Base-by-base conservation (phyloP, 2,113 vertebrate species). In the Abramis brama region DNA sequence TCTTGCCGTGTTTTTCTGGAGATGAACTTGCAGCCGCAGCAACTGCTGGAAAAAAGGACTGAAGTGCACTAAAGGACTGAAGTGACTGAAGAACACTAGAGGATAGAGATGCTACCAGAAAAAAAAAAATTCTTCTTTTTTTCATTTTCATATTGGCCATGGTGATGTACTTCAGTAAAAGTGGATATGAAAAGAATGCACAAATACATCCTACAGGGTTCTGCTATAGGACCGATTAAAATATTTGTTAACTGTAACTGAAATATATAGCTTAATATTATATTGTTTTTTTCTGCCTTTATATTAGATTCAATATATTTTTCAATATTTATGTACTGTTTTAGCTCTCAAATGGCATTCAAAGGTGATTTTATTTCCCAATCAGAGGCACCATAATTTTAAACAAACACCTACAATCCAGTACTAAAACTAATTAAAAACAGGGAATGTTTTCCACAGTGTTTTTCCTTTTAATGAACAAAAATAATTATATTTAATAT, bases 11-110 rank as follows among this genome's bases (percentile, higher is more conserved):
- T 70, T 85, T 66, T 73, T 84, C 74, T 25, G 81, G 47, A 33
- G 85, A 87, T 68, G 62, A 50, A 71, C 90, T 79, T 90, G 91
- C 90, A 82, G 87, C 91, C 86, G 85, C 90, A 83, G 93, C 90
- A 90, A 93, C 90, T 87, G 90, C 45, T 60, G 79, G 82, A 85
- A 77, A 87, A 43, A 62, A n/a, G 64, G 39, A 85, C 83, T 36
- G 17, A 45, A 80, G 25, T 52, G 25, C 52, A 57, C 52, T 57
- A 57, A 21, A 57, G 52, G 6, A 55, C 17, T 77, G 57, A 73
- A 62, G 66, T 64, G 74, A 33, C 6, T 17, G 57, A 52, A 25
- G 39, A 52, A 45, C 21, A 62, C 17, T 43, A 73, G 60, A 81
- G 43, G 70, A 79, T 55, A 36, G 68, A 88, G 21, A 79, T 15